Evolutionary conservation across 2,888 invertebrate species (phyloP).

Genomic region (Drosophila neonasuta): DNA sequence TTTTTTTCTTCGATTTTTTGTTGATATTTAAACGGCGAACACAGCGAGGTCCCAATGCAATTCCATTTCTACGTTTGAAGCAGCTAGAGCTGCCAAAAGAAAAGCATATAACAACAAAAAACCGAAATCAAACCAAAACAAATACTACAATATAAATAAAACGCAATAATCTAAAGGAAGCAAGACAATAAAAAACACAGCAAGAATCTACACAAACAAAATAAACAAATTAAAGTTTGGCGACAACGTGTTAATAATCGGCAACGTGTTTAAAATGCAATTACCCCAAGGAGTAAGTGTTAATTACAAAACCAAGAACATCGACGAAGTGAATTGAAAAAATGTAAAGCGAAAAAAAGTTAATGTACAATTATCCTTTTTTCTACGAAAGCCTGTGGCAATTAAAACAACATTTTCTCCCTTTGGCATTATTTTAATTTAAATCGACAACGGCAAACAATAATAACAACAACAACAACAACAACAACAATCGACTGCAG

Average conservation of each 20-base stretch:
- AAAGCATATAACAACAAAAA: background rate
- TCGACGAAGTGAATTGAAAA: background rate
- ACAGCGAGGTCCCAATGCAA: slow-evolving; percentile 58
- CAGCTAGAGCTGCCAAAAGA: slow-evolving; percentile 39
- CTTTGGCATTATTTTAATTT: slow-evolving; percentile 11
- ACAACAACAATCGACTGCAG: slow-evolving; percentile 1
- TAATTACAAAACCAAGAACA: slow-evolving; percentile 33
- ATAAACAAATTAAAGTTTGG: slow-evolving; percentile 1
- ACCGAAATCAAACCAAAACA: slow-evolving; percentile 2
- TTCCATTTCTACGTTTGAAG: slow-evolving; percentile 60
- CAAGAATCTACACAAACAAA: background rate
- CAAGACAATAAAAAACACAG: slow-evolving; percentile 4
- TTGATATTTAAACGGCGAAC: slow-evolving; percentile 67
- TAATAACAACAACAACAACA: slow-evolving; percentile 1
- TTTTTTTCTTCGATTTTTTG: slow-evolving; percentile 59
- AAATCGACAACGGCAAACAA: slow-evolving; percentile 2
- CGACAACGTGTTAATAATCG: slow-evolving; percentile 34
- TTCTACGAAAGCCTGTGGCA: slow-evolving; percentile 4
- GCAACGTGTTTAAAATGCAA: slow-evolving; percentile 56
- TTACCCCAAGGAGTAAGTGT: slow-evolving; percentile 77
- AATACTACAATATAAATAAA: slow-evolving; percentile 14
- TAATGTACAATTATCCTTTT: slow-evolving; percentile 14
- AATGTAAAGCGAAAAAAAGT: background rate
- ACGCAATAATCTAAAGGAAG: slow-evolving; percentile 2
- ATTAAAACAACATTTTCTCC: slow-evolving; percentile 23